Evolutionary conservation across 2,888 invertebrate species (phyloP), one percentile per base, ranked within the genome.

Genomic region (Tachystola acroxantha): DNA sequence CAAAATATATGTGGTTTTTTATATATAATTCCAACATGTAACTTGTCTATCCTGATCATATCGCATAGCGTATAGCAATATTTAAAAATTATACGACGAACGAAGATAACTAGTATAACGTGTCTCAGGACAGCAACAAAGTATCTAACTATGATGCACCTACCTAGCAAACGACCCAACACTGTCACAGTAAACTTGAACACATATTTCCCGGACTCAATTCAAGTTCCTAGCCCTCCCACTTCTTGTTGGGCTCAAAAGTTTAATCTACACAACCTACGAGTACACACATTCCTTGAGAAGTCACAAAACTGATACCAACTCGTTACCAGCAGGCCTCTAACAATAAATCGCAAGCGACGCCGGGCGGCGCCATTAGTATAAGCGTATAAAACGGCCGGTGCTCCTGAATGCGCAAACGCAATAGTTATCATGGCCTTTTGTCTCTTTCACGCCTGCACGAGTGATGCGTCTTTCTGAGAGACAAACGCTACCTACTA

Each of bases 331-430:
- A 27, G 10, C 26, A 5, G 14, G 27, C 7, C 16, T 27, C 11
- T 13, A 13, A 25, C 25, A 30, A 47, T 48, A 46, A 48, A 42
- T 46, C 37, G 36, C 61, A 49, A 50, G 36, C 57, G 48, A 50
- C 56, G 54, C 57, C 63, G 62, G 66, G 64, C 55, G 71, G 67
- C 61, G 47, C 57, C 59, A 72, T 71, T 69, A 68, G 64, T 67
- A 54, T 43, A 29, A 53, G 66, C 38, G 32, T 35, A 35, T 31
- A 29, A 37, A 37, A 22, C 32, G 33, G 16, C 13, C 26, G 24
- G 31, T 37, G 37, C 37, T 37, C 22, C 29, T 10, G 33, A 32
- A 26, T 26, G 37, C 32, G 28, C 14, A 10, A 2, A 13, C 32
- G 32, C 24, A 25, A 13, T 7, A 9, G 16, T 19, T 16, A 19